Percentiles rank a stretch among this genome's conserved stretches.
phyloP scores from a whole-genome alignment of 2,888 invertebrate species.

The Idaea straminata region DNA sequence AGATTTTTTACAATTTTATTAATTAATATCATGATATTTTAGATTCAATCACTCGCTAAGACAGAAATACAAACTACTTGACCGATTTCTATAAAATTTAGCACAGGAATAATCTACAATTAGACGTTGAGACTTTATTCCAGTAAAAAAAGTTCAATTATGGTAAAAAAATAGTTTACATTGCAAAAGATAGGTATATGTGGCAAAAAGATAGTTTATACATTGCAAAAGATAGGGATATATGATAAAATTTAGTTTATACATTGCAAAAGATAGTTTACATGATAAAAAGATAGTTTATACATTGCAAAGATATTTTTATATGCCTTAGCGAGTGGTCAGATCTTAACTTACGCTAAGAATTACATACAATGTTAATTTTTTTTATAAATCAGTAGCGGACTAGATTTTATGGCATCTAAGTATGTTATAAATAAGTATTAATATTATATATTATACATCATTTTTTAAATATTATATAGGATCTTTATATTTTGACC shows the following conservation, averaged over 20 bases:
- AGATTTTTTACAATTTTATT: constrained; percentile 12
- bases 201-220: no score
- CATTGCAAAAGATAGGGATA: no score
- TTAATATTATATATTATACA: constrained; percentile 34
- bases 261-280: no score
- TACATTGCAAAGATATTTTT: neutral
- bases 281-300: no score
- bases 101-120: no score
- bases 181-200: no score
- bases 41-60: neutral
- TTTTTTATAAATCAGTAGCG: constrained; percentile 61
- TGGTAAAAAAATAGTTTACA: no score
- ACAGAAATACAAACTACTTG: neutral
- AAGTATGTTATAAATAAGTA: constrained; percentile 45
- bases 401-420: constrained; percentile 76
- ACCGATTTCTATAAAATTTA: neutral
- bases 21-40: constrained; percentile 9
- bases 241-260: no score
- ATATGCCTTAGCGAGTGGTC: constrained; percentile 15
- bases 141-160: no score
- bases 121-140: no score
- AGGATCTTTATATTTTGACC: constrained; percentile 19
- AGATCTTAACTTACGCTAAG: constrained; percentile 37
- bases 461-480: constrained; percentile 16
- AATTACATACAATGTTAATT: constrained; percentile 57